Evolutionary conservation across 2,888 invertebrate species (phyloP), one percentile per base, ranked within the genome.

Genomic region (Eudasyphora cyanicolor): DNA sequence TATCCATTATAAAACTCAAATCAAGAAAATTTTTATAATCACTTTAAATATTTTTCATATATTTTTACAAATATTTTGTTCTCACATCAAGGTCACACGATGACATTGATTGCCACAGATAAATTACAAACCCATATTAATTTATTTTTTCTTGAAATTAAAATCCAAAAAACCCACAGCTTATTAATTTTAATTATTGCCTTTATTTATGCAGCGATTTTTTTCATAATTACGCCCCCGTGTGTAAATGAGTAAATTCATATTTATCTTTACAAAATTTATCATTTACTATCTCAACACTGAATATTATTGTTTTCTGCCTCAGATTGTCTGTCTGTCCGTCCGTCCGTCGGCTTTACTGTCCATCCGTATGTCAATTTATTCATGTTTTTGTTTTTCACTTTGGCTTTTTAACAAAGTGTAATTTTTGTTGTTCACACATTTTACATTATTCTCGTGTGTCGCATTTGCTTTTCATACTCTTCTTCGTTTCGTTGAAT

Each of bases 371-470:
- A 60, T 73, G 81, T 76, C 81, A 81, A 84, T 84, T 81, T 64
- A 80, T 84, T 75, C 73, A 84, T 73, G 77, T 57, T 76, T 76
- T 84, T 62, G n/a, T n/a, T n/a, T n/a, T n/a, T n/a, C n/a, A n/a
- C n/a, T n/a, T 62, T 45, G 5, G 42, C 67, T 67, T 67, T 67
- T 81, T 78, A 78, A 81, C 78, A 78, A 81, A 78, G 67, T 77
- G 81, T 81, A 82, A 85, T 85, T 85, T 84, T 82, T 84, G 82
- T 83, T 84, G 77, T 87, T 86, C 84, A 84, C 85, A 85, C 85
- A 85, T 84, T 85, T 85, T 79, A 82, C 76, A 82, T 83, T 80
- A 85, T 78, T 73, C 57, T 73, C 35, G 38, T 38, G 5, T 42
- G 17, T 76, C n/a, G n/a, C n/a, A 69, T 42, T 29, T 45, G 21